Evolutionary conservation across 2,888 invertebrate genomes (phyloP), one percentile per base, ranked within the genome.

Genomic region (Chironomus tentans): DNA sequence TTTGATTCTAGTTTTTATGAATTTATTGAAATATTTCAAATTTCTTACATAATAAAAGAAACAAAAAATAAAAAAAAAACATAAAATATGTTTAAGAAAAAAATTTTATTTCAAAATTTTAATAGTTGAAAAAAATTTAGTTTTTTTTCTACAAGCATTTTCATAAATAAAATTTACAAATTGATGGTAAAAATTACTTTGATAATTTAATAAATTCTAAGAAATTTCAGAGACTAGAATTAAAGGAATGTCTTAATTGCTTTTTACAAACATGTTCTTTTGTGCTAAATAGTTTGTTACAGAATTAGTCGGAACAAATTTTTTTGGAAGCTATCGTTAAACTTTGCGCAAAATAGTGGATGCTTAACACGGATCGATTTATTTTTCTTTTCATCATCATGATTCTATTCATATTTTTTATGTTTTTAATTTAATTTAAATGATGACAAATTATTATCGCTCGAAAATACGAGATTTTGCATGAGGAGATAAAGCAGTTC

Each of bases 201-300:
- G 50, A 50, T 15, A 50, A 50, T 50, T 50, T 50, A 50, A 50
- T 50, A 50, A 50, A 50, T 50, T 70, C 47, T 21, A 62, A 62
- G 38, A 62, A 62, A 62, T 62, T 62, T 62, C 62, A 62, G 12
- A 62, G 62, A 62, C 62, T 62, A 62, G 62, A 62, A 62, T 50
- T 50, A 62, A 62, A 62, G 62, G 62, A 62, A 62, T 62, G 62
- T 62, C 15, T 21, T 12, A 50, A 62, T 62, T 62, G 62, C 62
- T 62, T 62, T 62, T 62, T 62, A 21, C 62, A 62, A 21, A 21
- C 22, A 12, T 62, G 18, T 62, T 62, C 21, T 15, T 62, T 62
- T 62, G 62, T 62, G 62, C 62, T 62, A 12, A 15, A 62, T 10
- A 62, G 62, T 15, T n/a, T 62, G 62, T 62, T 62, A 62, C 12